Evolutionary conservation across 2,888 invertebrate genomes (phyloP).

Genomic region (Spilarctia lutea): DNA sequence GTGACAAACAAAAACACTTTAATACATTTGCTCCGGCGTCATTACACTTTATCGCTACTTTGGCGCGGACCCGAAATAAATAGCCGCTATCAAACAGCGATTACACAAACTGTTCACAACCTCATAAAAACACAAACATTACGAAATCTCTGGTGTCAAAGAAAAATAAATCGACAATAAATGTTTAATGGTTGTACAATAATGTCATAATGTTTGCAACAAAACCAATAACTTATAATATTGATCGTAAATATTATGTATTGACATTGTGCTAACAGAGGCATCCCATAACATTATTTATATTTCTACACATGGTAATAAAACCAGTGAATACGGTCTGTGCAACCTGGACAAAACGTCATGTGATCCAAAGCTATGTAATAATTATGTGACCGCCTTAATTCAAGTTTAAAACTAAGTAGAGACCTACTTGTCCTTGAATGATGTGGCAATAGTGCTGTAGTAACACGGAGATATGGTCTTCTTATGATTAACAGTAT

Average conservation of each 20-base stretch:
- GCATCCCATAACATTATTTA: not conserved
- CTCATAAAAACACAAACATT: slow-evolving; percentile 77
- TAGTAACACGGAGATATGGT: too few relatives aligned
- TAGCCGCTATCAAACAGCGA: slow-evolving; percentile 78
- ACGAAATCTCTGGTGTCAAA: slow-evolving; percentile 77
- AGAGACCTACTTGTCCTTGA: not conserved
- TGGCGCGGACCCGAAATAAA: slow-evolving; percentile 73
- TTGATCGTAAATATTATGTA: slow-evolving; percentile 28
- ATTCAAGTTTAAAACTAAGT: not conserved
- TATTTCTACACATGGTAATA: not conserved
- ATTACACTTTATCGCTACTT: slow-evolving; percentile 76
- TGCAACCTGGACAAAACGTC: not conserved
- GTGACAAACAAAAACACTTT: slow-evolving; percentile 62
- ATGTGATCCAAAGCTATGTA: not conserved
- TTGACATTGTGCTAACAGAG: not conserved
- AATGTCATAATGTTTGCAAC: slow-evolving; percentile 62
- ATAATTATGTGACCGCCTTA: not conserved
- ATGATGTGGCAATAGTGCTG: not conserved
- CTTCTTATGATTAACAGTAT: too few relatives aligned
- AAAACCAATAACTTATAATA: slow-evolving; percentile 51
- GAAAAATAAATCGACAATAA: slow-evolving; percentile 77
- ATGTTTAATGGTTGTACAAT: slow-evolving; percentile 67
- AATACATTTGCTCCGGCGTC: slow-evolving; percentile 69
- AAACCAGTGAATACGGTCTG: not conserved
- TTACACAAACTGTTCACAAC: slow-evolving; percentile 80